These are phyloP conservation scores for Abramis brama DNA, from an alignment of 2,113 vertebrate species.

Conservation along the genomic window DNA sequence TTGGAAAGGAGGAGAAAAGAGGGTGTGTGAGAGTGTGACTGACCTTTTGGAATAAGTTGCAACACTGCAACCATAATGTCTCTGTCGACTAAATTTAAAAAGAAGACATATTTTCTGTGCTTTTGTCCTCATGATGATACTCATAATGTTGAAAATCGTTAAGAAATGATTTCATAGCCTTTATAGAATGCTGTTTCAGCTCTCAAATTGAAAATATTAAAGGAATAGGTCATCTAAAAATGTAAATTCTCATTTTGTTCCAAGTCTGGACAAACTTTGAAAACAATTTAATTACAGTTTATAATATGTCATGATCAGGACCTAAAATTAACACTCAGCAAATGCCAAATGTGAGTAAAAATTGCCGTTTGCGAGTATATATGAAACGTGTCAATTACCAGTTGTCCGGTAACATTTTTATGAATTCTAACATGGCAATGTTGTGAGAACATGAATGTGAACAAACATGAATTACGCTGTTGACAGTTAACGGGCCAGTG, in stretches of 20 bases:
- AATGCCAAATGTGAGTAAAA: too few species aligned
- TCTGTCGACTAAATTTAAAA: not conserved
- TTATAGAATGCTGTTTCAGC: not conserved
- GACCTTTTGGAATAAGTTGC: constrained; percentile 45
- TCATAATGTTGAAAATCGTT: not conserved
- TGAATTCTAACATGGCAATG: too few species aligned
- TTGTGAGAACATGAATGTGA: too few species aligned
- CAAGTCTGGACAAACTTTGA: not conserved
- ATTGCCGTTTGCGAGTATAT: too few species aligned
- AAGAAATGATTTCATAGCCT: too few species aligned
- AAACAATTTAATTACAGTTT: not conserved
- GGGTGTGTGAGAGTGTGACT: constrained; percentile 45
- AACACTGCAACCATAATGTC: not conserved
- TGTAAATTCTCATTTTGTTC: not conserved
- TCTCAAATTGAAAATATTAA: not conserved
- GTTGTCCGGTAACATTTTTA: too few species aligned
- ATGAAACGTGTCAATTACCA: too few species aligned
- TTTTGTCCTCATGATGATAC: not conserved
- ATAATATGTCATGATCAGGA: too few species aligned
- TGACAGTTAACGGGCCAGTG: too few species aligned
- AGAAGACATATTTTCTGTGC: not conserved
- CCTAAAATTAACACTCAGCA: too few species aligned
- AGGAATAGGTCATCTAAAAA: not conserved
- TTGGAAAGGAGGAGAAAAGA: constrained; percentile 73
- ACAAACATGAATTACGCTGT: too few species aligned